A percentile compares a stretch with the other conserved stretches of the same genome.
These are phyloP conservation scores for Corythaixoides concolor DNA, from an alignment of 2,113 vertebrate genomes.

Conservation along the genomic window DNA sequence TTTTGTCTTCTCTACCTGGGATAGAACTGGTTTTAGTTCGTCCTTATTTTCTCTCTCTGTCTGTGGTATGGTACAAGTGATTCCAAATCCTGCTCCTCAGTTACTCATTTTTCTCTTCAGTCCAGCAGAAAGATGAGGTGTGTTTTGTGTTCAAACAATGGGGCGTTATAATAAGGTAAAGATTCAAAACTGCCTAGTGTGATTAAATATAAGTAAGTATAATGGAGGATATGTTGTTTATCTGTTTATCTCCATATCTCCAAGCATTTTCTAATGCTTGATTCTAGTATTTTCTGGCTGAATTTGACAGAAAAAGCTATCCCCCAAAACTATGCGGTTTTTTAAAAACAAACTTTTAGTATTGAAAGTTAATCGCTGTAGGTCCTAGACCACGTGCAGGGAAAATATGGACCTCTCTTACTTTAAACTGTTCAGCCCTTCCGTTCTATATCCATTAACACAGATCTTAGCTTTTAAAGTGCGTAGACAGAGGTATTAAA, in stretches of 20 bases:
- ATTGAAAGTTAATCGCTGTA: not conserved
- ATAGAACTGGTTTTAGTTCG: not conserved
- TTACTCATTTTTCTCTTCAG: not conserved
- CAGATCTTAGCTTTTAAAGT: slow-evolving; percentile 11
- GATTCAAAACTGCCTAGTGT: not conserved
- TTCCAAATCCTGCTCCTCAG: not conserved
- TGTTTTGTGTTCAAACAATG: not conserved
- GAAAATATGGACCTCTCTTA: not conserved
- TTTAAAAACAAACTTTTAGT: no score
- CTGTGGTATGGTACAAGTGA: not conserved
- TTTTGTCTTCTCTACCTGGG: not conserved
- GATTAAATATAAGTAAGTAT: not conserved
- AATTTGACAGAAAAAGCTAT: not conserved
- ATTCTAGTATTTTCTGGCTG: not conserved
- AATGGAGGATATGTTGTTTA: not conserved
- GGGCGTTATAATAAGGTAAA: not conserved
- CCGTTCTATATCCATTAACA: not conserved
- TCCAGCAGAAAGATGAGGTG: not conserved
- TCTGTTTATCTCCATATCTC: not conserved
- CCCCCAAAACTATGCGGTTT: not conserved
- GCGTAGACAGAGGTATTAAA: not conserved
- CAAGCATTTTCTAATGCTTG: not conserved
- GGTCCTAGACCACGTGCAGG: not conserved
- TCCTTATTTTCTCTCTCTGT: not conserved
- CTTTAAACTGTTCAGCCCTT: slow-evolving; percentile 15